phyloP scores from a whole-genome alignment of 2,888 invertebrate genomes.

The Tipula confusa region DNA sequence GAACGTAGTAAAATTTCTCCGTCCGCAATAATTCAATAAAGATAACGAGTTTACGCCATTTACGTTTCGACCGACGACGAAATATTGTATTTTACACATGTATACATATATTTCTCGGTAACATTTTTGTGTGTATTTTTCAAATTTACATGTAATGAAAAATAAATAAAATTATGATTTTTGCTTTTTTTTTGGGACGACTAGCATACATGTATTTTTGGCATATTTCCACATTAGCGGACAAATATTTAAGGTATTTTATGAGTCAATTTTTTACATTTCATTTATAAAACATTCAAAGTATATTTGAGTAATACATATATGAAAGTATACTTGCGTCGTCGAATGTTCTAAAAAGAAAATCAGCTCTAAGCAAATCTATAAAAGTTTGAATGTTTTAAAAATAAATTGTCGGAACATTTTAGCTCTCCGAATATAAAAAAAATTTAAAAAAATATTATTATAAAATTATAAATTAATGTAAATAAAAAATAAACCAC shows the following conservation, averaged over 20 bases:
- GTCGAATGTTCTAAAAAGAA: background rate
- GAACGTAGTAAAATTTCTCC: background rate
- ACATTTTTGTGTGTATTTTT: background rate
- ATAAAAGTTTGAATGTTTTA: background rate
- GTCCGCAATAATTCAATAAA: background rate
- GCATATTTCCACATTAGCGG: background rate
- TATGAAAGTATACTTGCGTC: background rate
- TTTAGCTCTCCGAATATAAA: background rate
- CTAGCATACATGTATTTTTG: background rate
- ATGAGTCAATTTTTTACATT: background rate
- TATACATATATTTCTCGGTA: background rate
- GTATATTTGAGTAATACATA: too few relatives aligned
- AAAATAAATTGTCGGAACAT: background rate
- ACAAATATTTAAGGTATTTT: background rate
- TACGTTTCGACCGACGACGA: background rate
- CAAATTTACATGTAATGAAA: background rate
- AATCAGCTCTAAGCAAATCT: background rate
- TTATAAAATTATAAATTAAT: background rate
- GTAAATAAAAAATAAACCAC: background rate
- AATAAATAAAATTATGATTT: background rate
- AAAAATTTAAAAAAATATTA: background rate
- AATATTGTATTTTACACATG: background rate
- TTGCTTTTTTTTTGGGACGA: background rate
- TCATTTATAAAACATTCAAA: too few relatives aligned
- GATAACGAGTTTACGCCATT: background rate